A percentile compares a stretch with the other conserved stretches of the same genome.
Conservation (phyloP, 2,888 invertebrate genomes). For the Aphidoletes aphidimyza region DNA sequence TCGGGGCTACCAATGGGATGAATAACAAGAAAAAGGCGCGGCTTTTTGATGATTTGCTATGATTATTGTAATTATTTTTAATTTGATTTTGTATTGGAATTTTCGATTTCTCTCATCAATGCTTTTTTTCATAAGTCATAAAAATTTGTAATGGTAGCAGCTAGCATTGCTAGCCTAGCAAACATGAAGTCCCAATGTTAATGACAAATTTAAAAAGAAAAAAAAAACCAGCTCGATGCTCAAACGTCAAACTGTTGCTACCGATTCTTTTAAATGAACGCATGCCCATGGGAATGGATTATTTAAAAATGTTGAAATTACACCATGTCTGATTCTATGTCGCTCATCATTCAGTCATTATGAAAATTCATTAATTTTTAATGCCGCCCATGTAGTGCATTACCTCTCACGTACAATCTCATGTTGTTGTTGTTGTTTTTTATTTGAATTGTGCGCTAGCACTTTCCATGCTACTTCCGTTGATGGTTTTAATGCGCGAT, state of each 20-base stretch:
- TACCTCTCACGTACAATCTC: neutral
- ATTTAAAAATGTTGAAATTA: neutral
- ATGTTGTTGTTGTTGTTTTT: no score
- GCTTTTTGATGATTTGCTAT: conserved; percentile 31
- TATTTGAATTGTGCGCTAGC: no score
- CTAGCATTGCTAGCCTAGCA: no score
- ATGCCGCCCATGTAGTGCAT: neutral
- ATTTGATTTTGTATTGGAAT: conserved; percentile 31
- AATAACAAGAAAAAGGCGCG: conserved; percentile 45
- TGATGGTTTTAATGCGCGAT: no score
- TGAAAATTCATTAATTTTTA: conserved; percentile 22
- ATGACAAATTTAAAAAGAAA: conserved; percentile 51
- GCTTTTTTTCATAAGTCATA: neutral
- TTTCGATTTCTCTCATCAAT: neutral
- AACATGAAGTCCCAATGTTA: neutral
- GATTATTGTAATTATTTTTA: conserved; percentile 40
- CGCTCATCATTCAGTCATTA: neutral
- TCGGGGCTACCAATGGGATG: conserved; percentile 52
- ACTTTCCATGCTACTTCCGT: no score
- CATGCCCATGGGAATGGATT: neutral
- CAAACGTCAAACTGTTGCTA: neutral
- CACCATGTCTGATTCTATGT: neutral
- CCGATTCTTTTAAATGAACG: neutral
- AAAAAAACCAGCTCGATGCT: no score
- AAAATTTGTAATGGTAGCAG: no score